phyloP scores from a whole-genome alignment of 2,888 invertebrate species.

The Andrena camellia region DNA sequence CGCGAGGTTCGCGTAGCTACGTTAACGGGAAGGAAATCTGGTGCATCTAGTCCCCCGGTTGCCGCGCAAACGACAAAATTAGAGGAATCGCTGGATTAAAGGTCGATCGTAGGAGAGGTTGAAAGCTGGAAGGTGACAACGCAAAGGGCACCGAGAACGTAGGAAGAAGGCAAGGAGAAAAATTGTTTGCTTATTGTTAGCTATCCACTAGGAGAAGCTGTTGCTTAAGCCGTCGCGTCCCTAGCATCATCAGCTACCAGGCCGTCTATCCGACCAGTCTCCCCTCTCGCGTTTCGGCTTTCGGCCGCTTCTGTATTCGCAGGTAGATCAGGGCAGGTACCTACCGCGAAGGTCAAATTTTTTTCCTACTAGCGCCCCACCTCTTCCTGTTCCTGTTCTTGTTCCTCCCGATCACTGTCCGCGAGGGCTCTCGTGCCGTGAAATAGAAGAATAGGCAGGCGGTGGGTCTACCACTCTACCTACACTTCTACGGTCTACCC shows the following conservation, averaged over 20 bases:
- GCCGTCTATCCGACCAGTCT: background rate
- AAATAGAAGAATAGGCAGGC: slow-evolving; percentile 29
- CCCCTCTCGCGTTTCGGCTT: background rate
- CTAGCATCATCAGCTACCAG: background rate
- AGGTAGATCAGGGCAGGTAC: slow-evolving; percentile 46
- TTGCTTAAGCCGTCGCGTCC: background rate
- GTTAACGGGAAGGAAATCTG: background rate
- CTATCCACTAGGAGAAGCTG: too few species aligned
- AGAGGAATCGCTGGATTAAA: background rate
- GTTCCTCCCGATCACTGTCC: background rate
- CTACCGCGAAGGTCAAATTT: slow-evolving; percentile 39
- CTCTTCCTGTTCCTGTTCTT: slow-evolving; percentile 34
- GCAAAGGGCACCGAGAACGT: background rate
- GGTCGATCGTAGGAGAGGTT: slow-evolving; percentile 5
- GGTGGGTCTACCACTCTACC: background rate
- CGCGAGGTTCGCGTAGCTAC: background rate
- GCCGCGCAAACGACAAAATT: background rate
- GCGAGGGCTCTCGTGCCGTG: slow-evolving; percentile 23
- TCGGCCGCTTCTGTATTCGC: background rate
- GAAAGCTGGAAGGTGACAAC: background rate
- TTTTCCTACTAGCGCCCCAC: background rate
- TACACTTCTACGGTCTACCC: background rate
- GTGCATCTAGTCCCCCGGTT: background rate
- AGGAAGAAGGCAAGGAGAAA: background rate
- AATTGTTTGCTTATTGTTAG: background rate